Evolutionary conservation across 2,797 vertebrate genomes (phyloP), one percentile per base, ranked within the genome.

Genomic region (Phrynocephalus vlangalii): DNA sequence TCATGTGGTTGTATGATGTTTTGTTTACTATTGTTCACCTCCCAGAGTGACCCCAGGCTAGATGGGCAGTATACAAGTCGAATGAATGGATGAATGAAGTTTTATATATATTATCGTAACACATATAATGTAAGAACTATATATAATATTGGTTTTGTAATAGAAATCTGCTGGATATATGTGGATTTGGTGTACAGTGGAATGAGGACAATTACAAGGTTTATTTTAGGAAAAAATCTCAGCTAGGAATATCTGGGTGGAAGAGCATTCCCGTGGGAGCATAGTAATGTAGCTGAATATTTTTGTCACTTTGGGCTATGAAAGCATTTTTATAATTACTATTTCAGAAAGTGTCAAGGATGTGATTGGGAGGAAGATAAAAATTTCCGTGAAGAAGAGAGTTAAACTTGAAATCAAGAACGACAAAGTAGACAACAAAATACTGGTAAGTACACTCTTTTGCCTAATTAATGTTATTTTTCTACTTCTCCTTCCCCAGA

Each of bases 391-490:
- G 93, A 98, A 97, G 96, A 97, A 97, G 96, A 98, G 95, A 93
- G 97, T 99, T 80, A 98, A 98, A 90, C 94, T 98, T 94, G 98
- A 99, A 96, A 96, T 97, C 91, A 99, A 98, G 96, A 98, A 97
- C 90, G 98, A 99, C 96, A 98, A 97, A 97, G 97, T 98, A 68
- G 98, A 98, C 92, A 99, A 99, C 96, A 98, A 96, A 97, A 98
- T 99, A 87, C 84, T 99, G 98, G 98, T 99, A 95, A 98, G 98
- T 97, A 85, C 0, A 0, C 0, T 8, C 76, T 11, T 84, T 88
- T 75, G 4, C 52, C 15, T 87, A 38, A 63, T 89, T 10, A 26
- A 52, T 85, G 11, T 79, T 10, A 1, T 3, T 75, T 79, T 24
- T 6, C 83, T 78, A 82, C 91, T 44, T 1, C 24, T 6, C 3